Conservation (phyloP, 2,888 invertebrate genomes). For the Lysandra coridon region DNA sequence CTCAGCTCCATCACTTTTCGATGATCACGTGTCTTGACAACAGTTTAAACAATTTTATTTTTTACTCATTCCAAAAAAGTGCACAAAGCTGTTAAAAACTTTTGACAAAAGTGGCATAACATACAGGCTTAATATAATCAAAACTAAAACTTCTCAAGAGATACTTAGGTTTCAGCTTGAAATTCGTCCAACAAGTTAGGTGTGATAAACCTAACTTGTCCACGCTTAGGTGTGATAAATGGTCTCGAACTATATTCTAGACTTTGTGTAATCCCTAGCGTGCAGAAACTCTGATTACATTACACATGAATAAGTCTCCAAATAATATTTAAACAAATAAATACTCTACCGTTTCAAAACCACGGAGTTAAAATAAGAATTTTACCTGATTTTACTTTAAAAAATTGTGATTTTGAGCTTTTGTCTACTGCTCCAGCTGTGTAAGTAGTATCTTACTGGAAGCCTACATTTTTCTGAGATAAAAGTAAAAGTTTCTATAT, state of each 20-base stretch:
- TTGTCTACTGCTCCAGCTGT: too few species aligned
- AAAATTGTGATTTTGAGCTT: too few species aligned
- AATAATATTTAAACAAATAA: neutral
- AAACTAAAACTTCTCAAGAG: neutral
- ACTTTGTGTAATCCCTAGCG: neutral
- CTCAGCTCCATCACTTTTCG: too few species aligned
- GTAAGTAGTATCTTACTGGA: neutral
- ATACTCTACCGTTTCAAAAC: neutral
- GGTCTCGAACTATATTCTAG: neutral
- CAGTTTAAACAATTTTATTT: too few species aligned
- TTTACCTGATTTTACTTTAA: too few species aligned
- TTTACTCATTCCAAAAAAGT: too few species aligned
- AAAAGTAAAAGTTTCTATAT: too few species aligned
- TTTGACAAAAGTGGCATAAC: too few species aligned
- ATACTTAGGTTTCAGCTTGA: neutral
- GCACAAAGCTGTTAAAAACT: too few species aligned
- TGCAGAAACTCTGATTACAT: neutral
- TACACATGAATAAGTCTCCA: neutral
- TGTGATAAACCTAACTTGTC: neutral
- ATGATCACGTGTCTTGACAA: too few species aligned
- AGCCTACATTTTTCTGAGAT: too few species aligned
- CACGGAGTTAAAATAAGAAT: too few species aligned
- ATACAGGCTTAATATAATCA: neutral
- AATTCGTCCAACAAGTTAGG: constrained; percentile 7
- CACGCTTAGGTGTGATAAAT: neutral